These are phyloP conservation scores for Antidorcas marsupialis DNA, from an alignment of 2,113 vertebrate species.

Conservation along the genomic window DNA sequence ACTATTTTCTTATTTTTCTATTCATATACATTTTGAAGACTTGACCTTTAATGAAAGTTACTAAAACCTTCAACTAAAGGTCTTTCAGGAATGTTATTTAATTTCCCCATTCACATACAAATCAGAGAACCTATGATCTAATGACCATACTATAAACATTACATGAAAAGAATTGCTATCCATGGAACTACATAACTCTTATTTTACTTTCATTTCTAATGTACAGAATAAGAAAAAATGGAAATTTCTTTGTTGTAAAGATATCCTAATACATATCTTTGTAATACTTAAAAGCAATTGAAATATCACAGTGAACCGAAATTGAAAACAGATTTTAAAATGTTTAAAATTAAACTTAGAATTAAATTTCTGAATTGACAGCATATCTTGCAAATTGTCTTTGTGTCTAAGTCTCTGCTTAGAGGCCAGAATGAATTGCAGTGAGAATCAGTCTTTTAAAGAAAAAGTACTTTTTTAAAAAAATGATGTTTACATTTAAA, in stretches of 20 bases:
- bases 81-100: background rate
- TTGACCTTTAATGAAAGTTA: background rate
- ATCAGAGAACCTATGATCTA: background rate
- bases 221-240: background rate
- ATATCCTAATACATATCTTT: background rate
- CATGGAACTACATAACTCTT: background rate
- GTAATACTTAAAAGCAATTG: conserved; percentile 15
- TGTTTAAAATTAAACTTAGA: background rate
- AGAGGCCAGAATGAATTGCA: background rate
- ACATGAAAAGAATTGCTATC: background rate
- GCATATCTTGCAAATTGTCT: background rate
- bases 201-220: conserved; percentile 1
- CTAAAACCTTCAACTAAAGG: background rate
- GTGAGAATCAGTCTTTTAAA: conserved; percentile 4
- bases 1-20: conserved; percentile 16
- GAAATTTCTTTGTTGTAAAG: background rate
- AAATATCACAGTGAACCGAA: background rate
- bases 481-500: background rate
- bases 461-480: background rate
- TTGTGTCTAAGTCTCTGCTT: background rate
- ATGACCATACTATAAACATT: background rate
- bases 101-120: background rate
- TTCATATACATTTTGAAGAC: background rate
- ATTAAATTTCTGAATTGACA: background rate
- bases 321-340: background rate